A percentile compares a stretch with the other conserved stretches of the same genome.
These are phyloP conservation scores for Pollenia labialis DNA, from an alignment of 2,888 invertebrate species.

Conservation along the genomic window DNA sequence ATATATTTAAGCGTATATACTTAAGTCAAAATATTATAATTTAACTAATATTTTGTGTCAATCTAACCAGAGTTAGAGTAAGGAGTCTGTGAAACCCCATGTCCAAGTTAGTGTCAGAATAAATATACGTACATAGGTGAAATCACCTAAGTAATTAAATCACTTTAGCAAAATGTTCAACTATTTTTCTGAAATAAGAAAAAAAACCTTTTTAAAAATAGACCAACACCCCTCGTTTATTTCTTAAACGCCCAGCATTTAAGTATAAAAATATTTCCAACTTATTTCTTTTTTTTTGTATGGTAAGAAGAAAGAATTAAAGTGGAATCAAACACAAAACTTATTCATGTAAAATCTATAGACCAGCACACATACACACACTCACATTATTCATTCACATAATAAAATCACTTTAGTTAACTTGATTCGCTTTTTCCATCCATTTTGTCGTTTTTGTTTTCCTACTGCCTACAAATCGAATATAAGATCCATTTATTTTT, in stretches of 20 bases:
- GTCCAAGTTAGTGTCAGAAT: no score
- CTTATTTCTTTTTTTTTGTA: slow-evolving; percentile 23
- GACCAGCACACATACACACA: slow-evolving; percentile 32
- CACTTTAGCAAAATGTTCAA: neutral
- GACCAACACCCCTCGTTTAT: slow-evolving; percentile 50
- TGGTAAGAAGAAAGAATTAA: slow-evolving; percentile 4
- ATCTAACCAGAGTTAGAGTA: no score
- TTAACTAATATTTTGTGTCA: no score
- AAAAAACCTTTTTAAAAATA: no score
- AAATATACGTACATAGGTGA: no score
- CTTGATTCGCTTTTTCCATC: slow-evolving; percentile 26
- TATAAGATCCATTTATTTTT: slow-evolving; percentile 72
- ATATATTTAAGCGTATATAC: no score
- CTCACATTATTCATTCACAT: slow-evolving; percentile 45
- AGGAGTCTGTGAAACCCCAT: no score
- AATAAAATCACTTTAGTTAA: slow-evolving; percentile 68
- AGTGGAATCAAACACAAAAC: slow-evolving; percentile 12
- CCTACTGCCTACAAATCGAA: slow-evolving; percentile 65
- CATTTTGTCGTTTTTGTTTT: slow-evolving; percentile 46
- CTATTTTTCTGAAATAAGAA: no score
- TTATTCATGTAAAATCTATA: slow-evolving; percentile 32
- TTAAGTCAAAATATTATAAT: no score
- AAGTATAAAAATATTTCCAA: slow-evolving; percentile 23
- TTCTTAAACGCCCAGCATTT: slow-evolving; percentile 15
- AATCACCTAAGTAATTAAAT: neutral